Base-by-base conservation (phyloP, 2,888 invertebrate species). In the Machimus rusticus region DNA sequence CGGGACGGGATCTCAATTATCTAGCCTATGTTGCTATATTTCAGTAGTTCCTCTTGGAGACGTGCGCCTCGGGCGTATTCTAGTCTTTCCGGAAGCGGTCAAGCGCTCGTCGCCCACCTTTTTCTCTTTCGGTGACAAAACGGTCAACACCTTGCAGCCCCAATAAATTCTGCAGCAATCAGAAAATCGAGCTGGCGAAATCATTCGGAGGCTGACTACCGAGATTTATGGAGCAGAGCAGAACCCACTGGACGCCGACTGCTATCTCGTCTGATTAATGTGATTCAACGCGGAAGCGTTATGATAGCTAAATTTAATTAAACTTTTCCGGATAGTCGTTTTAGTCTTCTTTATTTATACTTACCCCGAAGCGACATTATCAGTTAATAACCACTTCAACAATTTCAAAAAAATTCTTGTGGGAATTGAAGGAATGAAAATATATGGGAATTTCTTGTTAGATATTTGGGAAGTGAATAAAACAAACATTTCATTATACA, bases 81-180 rank as follows among this genome's bases (percentile, higher is more conserved):
- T 74, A 85, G 46, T 51, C 85, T 43, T 43, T 37, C 31, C 74
- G 57, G 74, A 46, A 74, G 85, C 74, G 37, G 28, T 74, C 31
- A 43, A 28, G 46, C 23, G 14, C 16, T 14, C 28, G 23, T 43
- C 85, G 74, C 85, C 85, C 74, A 85, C 85, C 85, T 46, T 74
- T 16, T 85, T 85, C 74, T 37, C 79, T 57, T 78, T 78, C 43
- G 43, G n/a, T 78, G 78, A 86, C 78, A 86, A 86, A 86, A 86
- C 76, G 66, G 79, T 78, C 77, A 78, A 76, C 86, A 86, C 86
- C 86, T 86, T 86, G 57, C 86, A 86, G 78, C 57, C 51, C 31
- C 57, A 86, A 86, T 86, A 86, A 86, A 86, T 86, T 77, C 77
- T 39, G 28, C 51, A 55, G 77, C 57, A 86, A 86, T 86, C 86